phyloP scores from a whole-genome alignment of 2,113 vertebrate species.

The Oenanthe melanoleuca region DNA sequence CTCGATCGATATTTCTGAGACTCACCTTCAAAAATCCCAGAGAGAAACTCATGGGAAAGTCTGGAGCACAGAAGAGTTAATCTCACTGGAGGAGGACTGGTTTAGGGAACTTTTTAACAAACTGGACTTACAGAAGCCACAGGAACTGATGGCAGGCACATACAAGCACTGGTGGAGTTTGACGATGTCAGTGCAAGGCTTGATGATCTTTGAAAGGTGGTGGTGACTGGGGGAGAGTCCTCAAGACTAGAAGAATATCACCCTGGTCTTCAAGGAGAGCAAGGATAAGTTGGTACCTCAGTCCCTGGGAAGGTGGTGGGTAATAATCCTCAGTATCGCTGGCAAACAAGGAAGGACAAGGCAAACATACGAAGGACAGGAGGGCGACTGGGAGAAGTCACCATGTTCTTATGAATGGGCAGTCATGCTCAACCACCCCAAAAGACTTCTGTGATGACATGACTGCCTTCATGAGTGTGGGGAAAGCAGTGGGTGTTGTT shows the following conservation, averaged over 20 bases:
- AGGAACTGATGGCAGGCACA: background rate
- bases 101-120: background rate
- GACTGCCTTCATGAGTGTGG: background rate
- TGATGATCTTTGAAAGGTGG: background rate
- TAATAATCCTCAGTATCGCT: background rate
- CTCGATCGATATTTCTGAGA: background rate
- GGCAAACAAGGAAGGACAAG: background rate
- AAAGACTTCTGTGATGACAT: background rate
- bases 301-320: background rate
- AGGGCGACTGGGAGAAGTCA: background rate
- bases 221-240: background rate
- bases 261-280: background rate
- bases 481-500: background rate
- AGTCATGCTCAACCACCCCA: background rate
- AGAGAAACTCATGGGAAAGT: background rate
- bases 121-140: background rate
- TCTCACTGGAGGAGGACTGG: background rate
- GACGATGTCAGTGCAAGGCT: accelerated
- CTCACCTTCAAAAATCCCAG: background rate
- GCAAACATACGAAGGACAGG: background rate
- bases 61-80: background rate
- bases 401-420: background rate
- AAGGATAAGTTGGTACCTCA: background rate
- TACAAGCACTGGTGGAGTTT: background rate
- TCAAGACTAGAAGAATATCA: background rate